Conservation (phyloP, 2,113 vertebrate genomes). For the Morone chrysops region DNA sequence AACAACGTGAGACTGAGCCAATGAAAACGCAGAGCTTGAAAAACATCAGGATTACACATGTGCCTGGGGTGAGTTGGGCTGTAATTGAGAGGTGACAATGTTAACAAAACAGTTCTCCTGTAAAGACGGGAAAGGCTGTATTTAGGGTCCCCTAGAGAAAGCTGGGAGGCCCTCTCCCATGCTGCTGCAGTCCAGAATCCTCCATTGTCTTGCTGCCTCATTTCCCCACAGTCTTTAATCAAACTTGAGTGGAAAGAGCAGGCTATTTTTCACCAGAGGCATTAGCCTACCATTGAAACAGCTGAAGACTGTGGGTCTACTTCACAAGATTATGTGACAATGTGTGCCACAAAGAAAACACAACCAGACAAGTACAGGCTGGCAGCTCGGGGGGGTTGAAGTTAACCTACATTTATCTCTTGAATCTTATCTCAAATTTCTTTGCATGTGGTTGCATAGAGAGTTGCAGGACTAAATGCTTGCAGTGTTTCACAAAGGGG, state of each 20-base stretch:
- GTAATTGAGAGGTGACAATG: conserved; percentile 51
- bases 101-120: conserved; percentile 53
- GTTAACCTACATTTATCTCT: background rate
- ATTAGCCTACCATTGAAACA: background rate
- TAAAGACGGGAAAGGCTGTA: conserved; percentile 45
- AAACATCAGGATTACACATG: conserved; percentile 57
- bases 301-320: conserved; percentile 10
- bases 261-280: conserved; percentile 42
- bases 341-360: background rate
- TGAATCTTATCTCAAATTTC: conserved; percentile 7
- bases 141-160: conserved; percentile 48
- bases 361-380: background rate
- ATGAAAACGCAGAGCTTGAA: conserved; percentile 42
- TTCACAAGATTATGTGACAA: background rate
- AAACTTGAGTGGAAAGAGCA: conserved; percentile 51
- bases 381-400: background rate
- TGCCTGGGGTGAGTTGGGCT: conserved; percentile 25
- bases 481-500: conserved; percentile 24
- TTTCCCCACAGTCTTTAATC: conserved; percentile 60
- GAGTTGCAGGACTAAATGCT: background rate
- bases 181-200: conserved; percentile 35
- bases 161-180: conserved; percentile 4
- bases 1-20: conserved; percentile 31
- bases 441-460: background rate
- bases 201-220: conserved; percentile 49